Base-by-base conservation (phyloP, 2,113 vertebrate species). In the Balaeniceps rex region DNA sequence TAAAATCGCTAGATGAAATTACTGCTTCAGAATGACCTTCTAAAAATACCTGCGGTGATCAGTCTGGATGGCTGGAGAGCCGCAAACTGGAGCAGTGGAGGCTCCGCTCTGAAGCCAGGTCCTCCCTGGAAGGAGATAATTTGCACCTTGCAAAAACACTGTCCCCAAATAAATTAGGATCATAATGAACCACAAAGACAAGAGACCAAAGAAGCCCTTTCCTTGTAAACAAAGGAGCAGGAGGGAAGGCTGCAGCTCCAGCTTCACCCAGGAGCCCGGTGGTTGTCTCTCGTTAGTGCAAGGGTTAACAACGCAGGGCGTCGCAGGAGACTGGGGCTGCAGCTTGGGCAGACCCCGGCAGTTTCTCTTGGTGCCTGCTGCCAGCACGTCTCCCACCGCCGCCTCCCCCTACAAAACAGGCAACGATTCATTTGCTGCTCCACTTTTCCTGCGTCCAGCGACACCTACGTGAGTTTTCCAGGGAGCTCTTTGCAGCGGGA, bases 1-100 rank as follows among this genome's bases (percentile, higher is more conserved):
- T 95, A 97, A 97, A 96, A 97, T 94, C 86, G 19, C 71, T 42
- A 51, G 86, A 92, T 92, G 88, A 94, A 95, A 94, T 95, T 89
- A 76, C 83, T 90, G 86, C 77, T 88, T 89, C 25, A 26, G 78
- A 92, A 83, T 84, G 92, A 96, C 94, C 93, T 95, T 93, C 95
- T 91, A 90, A 97, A 95, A 96, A 95, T 97, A 95, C 93, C 94
- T 77, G 78, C 16, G 22, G 91, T 91, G 95, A 90, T 94, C 60
- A 34, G 89, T 54, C 87, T 83, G 96, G 44, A 19, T 51, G 90
- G 88, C 90, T 84, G 90, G 83, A 90, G 83, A 86, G 90, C 74
- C 80, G 21, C 49, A 70, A 69, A 7, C 3, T 2, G 3, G 28
- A 70, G 64, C 60, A 66, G 84, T 36, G 85, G 61, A 11, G 66